Evolutionary conservation across 2,888 invertebrate species (phyloP).

Genomic region (Eristalinus sepulchralis): DNA sequence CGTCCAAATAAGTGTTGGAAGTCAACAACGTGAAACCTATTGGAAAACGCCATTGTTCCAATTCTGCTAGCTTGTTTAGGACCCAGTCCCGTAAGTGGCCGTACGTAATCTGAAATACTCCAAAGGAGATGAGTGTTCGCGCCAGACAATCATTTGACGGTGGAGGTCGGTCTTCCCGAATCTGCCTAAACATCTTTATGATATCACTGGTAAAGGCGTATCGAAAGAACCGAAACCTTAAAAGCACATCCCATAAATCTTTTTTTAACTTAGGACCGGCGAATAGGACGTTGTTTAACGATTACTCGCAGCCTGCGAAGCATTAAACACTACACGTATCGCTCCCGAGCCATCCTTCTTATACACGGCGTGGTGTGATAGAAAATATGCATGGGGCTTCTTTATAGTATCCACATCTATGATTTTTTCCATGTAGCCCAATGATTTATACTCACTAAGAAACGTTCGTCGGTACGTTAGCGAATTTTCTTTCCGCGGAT

Average conservation of each 20-base stretch:
- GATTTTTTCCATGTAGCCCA: constrained; percentile 5
- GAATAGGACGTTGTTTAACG: constrained; percentile 1
- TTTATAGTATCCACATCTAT: not conserved
- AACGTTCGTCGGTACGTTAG: not conserved
- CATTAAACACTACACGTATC: constrained; percentile 8
- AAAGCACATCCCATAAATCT: not conserved
- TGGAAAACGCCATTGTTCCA: not conserved
- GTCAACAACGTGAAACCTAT: not conserved
- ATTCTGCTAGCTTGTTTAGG: not conserved
- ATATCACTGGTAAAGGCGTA: not conserved
- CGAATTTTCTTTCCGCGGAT: not conserved
- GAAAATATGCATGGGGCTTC: not conserved
- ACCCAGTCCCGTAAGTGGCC: not conserved
- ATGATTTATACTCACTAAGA: not conserved
- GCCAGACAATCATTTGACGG: constrained; percentile 7
- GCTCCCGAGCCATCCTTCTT: constrained; percentile 4
- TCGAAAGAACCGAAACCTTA: constrained; percentile 4
- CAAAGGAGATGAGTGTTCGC: not conserved
- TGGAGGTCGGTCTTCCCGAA: not conserved
- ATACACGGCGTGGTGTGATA: not conserved
- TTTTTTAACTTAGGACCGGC: constrained; percentile 3
- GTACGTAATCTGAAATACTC: not conserved
- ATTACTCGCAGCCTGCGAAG: constrained; percentile 5
- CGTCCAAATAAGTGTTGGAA: not conserved
- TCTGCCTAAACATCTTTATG: not conserved